phyloP scores from a whole-genome alignment of 2,888 invertebrate genomes.

The Torymus tubicola region DNA sequence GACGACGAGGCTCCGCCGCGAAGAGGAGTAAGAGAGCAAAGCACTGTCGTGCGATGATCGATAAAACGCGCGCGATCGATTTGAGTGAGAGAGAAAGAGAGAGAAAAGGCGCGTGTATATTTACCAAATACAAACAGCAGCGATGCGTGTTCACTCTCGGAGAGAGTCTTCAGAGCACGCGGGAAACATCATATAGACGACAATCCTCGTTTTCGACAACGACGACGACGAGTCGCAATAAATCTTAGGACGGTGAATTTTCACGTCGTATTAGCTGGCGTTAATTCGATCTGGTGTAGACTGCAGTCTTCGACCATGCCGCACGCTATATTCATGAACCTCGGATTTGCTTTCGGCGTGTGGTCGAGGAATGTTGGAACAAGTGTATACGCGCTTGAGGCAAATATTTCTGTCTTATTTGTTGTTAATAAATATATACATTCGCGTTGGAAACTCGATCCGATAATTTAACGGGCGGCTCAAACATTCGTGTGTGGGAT shows the following conservation, averaged over 20 bases:
- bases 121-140: constrained; percentile 34
- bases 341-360: not conserved
- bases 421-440: constrained; percentile 32
- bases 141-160: constrained; percentile 14
- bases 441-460: constrained; percentile 29
- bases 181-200: not conserved
- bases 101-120: not conserved
- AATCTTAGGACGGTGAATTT: too few species aligned
- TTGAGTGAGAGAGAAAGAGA: not conserved
- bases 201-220: constrained; percentile 3
- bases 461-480: constrained; percentile 38
- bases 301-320: too few species aligned
- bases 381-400: not conserved
- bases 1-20: too few species aligned
- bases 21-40: too few species aligned
- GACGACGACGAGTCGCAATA: constrained; percentile 2
- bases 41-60: constrained; percentile 37
- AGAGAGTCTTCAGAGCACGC: constrained; percentile 10
- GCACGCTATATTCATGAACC: too few species aligned
- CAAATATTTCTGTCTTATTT: constrained; percentile 6
- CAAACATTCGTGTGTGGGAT: constrained; percentile 33
- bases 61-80: constrained; percentile 31
- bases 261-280: too few species aligned
- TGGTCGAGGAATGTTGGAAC: not conserved
- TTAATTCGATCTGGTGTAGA: too few species aligned